Evolutionary conservation across 2,888 invertebrate genomes (phyloP).

Genomic region (Melieria picta): DNA sequence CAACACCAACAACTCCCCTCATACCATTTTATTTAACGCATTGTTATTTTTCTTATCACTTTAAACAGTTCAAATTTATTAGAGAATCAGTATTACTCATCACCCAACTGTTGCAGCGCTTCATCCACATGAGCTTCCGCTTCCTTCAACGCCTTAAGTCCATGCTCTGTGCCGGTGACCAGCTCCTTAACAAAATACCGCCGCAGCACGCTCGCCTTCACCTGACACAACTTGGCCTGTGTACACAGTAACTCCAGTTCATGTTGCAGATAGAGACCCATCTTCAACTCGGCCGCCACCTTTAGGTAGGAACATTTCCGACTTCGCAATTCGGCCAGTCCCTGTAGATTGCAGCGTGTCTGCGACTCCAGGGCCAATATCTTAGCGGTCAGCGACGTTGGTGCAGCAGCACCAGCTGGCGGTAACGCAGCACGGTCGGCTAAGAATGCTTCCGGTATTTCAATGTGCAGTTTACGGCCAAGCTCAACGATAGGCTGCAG

Average conservation of each 20-base stretch:
- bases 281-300: conserved; percentile 55
- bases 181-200: conserved; percentile 52
- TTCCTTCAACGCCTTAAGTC: conserved; percentile 58
- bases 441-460: conserved; percentile 52
- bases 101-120: conserved; percentile 43
- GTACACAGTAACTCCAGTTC: conserved; percentile 55
- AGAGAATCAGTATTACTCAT: not conserved
- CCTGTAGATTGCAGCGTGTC: conserved; percentile 48
- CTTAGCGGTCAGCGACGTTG: not conserved
- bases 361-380: conserved; percentile 51
- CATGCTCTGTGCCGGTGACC: conserved; percentile 53
- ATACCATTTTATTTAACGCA: not conserved
- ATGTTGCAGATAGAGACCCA: conserved; percentile 55
- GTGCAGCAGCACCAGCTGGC: not conserved
- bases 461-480: conserved; percentile 49
- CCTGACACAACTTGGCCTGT: conserved; percentile 53
- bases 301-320: conserved; percentile 57
- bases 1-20: not conserved
- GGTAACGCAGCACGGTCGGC: conserved; percentile 4
- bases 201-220: conserved; percentile 56
- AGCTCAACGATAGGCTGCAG: conserved; percentile 52
- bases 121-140: conserved; percentile 54
- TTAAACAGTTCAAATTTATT: no score
- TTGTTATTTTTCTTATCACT: no score
- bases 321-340: conserved; percentile 48